These are phyloP conservation scores for Apamea sordens DNA, from an alignment of 2,888 invertebrate genomes.

Conservation along the genomic window DNA sequence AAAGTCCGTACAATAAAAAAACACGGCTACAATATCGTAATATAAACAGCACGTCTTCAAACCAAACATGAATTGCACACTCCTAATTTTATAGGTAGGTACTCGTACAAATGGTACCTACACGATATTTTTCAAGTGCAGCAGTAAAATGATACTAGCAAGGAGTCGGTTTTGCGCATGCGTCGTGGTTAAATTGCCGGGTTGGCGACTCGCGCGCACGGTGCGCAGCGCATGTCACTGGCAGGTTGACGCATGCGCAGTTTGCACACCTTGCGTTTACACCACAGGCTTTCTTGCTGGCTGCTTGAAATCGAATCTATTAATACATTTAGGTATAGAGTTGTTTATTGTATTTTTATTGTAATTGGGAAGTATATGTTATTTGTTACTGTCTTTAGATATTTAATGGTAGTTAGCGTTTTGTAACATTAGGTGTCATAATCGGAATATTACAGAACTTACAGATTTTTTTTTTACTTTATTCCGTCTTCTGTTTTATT, in stretches of 20 bases:
- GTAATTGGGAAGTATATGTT: constrained; percentile 38
- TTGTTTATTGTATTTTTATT: constrained; percentile 52
- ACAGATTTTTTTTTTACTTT: too few relatives aligned
- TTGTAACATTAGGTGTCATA: too few relatives aligned
- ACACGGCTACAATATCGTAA: constrained; percentile 34
- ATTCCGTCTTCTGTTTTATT: background rate
- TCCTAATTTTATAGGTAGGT: constrained; percentile 40
- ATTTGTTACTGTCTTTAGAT: constrained; percentile 23
- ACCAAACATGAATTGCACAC: constrained; percentile 35
- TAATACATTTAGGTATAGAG: constrained; percentile 46
- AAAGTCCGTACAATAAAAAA: constrained; percentile 27
- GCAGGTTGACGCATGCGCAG: constrained; percentile 66
- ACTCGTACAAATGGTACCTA: constrained; percentile 42
- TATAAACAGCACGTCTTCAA: constrained; percentile 31
- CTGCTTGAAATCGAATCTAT: constrained; percentile 64
- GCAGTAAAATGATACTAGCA: constrained; percentile 80
- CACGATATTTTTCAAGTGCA: constrained; percentile 61
- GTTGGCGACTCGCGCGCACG: constrained; percentile 56
- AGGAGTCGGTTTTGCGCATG: constrained; percentile 59
- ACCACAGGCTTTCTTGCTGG: constrained; percentile 62
- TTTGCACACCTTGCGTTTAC: constrained; percentile 71
- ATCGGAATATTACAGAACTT: background rate
- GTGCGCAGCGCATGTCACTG: constrained; percentile 68
- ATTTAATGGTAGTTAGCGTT: background rate
- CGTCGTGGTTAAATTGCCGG: constrained; percentile 72